A percentile compares a stretch with the other conserved stretches of the same genome.
Evolutionary conservation across 2,888 invertebrate species (phyloP).

Genomic region (Notodonta dromedarius): DNA sequence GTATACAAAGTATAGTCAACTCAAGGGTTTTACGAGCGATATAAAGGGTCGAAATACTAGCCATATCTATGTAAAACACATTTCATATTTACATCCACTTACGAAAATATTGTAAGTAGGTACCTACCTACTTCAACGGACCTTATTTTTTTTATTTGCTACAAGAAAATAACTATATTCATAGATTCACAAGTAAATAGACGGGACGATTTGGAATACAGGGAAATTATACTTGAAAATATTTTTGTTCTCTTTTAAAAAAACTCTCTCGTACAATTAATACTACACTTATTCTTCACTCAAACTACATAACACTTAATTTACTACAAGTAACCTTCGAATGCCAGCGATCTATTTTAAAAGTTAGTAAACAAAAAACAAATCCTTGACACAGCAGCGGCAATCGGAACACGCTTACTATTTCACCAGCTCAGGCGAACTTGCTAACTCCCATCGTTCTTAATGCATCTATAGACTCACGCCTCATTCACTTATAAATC

Average conservation of each 20-base stretch:
- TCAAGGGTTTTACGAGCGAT: constrained; percentile 28
- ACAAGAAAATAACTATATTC: no score
- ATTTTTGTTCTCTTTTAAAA: no score
- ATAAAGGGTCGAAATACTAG: constrained; percentile 17
- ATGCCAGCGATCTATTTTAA: constrained; percentile 9
- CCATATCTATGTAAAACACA: constrained; percentile 15
- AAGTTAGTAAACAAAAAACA: constrained; percentile 32
- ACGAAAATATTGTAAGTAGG: constrained; percentile 16
- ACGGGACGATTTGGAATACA: not conserved
- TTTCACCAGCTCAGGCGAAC: constrained; percentile 35
- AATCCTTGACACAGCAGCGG: constrained; percentile 41
- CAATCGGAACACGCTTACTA: constrained; percentile 39
- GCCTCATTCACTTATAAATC: constrained; percentile 9
- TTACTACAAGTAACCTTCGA: constrained; percentile 15
- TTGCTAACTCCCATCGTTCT: constrained; percentile 36
- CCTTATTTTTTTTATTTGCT: not conserved
- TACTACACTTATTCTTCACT: not conserved
- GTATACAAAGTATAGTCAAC: constrained; percentile 17
- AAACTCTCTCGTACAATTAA: no score
- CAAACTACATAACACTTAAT: not conserved
- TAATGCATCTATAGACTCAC: constrained; percentile 37
- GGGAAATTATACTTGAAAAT: no score
- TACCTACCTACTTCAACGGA: not conserved
- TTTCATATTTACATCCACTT: constrained; percentile 30
- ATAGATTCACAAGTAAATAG: not conserved